Percentiles rank a stretch among this genome's conserved stretches.
Evolutionary conservation across 2,797 vertebrate species (phyloP).

Genomic region (Poliocrania exsul): DNA sequence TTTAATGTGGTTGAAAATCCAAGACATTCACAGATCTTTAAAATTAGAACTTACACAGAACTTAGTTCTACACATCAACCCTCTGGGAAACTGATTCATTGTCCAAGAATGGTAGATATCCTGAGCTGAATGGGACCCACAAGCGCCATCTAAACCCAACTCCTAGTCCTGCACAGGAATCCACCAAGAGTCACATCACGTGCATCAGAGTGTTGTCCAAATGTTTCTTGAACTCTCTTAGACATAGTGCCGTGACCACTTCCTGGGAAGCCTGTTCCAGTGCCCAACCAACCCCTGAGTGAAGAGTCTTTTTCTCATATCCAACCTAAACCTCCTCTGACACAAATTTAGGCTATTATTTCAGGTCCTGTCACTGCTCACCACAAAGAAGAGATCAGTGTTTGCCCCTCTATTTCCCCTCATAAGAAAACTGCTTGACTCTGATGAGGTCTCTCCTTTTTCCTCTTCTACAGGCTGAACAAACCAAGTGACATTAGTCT

Average conservation of each 20-base stretch:
- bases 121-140: background rate
- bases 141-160: background rate
- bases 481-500: background rate
- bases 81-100: background rate
- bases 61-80: background rate
- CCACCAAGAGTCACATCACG: background rate
- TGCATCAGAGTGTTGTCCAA: fast-evolving
- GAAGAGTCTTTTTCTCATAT: background rate
- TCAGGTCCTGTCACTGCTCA: background rate
- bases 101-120: background rate
- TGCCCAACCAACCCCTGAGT: background rate
- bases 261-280: too few relatives aligned
- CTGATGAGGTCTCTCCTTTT: background rate
- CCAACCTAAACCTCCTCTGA: background rate
- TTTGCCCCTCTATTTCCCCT: too few relatives aligned
- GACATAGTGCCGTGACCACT: background rate
- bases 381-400: background rate
- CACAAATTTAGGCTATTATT: background rate
- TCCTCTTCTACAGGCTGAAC: background rate
- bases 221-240: background rate
- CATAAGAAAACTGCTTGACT: background rate
- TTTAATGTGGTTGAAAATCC: background rate
- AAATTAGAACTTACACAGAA: background rate
- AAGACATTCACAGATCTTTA: background rate
- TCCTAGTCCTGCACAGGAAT: background rate